These are phyloP conservation scores for Adrianichthys oophorus DNA, from an alignment of 2,797 vertebrate species.

Conservation along the genomic window DNA sequence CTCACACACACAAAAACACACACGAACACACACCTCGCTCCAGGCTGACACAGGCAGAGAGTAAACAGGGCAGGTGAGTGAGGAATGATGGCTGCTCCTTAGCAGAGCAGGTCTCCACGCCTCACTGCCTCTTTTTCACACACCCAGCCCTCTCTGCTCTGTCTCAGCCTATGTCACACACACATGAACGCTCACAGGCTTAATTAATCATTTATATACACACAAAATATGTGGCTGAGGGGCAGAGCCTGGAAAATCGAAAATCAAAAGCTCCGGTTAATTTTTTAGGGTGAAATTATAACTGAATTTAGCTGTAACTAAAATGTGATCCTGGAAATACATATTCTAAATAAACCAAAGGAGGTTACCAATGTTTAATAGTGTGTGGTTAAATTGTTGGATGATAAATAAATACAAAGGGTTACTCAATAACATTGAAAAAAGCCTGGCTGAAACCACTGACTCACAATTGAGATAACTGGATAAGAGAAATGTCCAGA, in stretches of 20 bases:
- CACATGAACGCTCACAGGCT: conserved; percentile 31
- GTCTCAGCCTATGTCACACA: conserved; percentile 65
- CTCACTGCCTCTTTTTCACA: conserved; percentile 80
- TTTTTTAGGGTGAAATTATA: no score
- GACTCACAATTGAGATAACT: no score
- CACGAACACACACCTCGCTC: conserved; percentile 38
- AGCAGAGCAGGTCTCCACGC: conserved; percentile 76
- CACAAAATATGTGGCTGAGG: conserved; percentile 51
- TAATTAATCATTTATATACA: conserved; percentile 75
- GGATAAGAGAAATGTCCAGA: not conserved
- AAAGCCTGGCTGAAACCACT: no score
- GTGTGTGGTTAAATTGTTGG: not conserved
- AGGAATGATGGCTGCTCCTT: conserved; percentile 76
- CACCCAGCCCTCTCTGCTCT: conserved; percentile 73
- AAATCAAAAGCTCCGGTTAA: conserved; percentile 32
- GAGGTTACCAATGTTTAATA: no score
- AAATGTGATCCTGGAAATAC: not conserved
- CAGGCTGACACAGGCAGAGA: conserved; percentile 71
- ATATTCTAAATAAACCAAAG: no score
- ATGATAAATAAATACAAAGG: not conserved
- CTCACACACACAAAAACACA: conserved; percentile 11
- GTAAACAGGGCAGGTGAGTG: conserved; percentile 84
- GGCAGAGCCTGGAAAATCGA: conserved; percentile 32
- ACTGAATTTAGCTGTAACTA: conserved; percentile 4
- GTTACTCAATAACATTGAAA: no score